Percentiles rank a stretch among this genome's conserved stretches.
Conservation (phyloP, 2,888 invertebrate genomes). For the Eudemis profundana region DNA sequence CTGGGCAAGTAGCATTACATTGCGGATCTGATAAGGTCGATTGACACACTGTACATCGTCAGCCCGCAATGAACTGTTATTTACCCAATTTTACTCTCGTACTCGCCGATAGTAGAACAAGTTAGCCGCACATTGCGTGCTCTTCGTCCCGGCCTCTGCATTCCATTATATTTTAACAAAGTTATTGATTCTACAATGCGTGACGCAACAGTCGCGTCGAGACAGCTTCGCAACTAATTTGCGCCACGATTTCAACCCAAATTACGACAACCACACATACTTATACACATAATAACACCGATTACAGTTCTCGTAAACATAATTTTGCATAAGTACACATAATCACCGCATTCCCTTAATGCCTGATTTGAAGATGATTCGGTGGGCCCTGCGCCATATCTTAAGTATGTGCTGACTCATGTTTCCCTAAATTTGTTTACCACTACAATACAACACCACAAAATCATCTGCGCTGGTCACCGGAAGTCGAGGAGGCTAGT, state of each 20-base stretch:
- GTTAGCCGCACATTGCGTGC: background rate
- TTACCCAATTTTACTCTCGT: too few relatives aligned
- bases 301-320: constrained; percentile 21
- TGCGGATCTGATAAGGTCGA: too few relatives aligned
- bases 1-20: too few relatives aligned
- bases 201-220: background rate
- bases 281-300: constrained; percentile 21
- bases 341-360: constrained; percentile 11
- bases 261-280: constrained; percentile 11
- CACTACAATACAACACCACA: too few relatives aligned
- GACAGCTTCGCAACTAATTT: background rate
- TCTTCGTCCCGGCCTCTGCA: background rate
- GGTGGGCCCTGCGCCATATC: background rate
- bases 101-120: too few relatives aligned
- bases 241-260: constrained; percentile 16
- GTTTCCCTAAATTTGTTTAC: too few relatives aligned
- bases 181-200: background rate
- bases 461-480: too few relatives aligned
- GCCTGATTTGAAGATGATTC: constrained; percentile 16
- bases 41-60: too few relatives aligned
- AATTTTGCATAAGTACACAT: constrained; percentile 17
- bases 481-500: too few relatives aligned
- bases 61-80: too few relatives aligned
- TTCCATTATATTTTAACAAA: background rate
- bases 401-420: constrained; percentile 1